phyloP scores from a whole-genome alignment of 2,113 vertebrate species.

The Coracopsis vasa region DNA sequence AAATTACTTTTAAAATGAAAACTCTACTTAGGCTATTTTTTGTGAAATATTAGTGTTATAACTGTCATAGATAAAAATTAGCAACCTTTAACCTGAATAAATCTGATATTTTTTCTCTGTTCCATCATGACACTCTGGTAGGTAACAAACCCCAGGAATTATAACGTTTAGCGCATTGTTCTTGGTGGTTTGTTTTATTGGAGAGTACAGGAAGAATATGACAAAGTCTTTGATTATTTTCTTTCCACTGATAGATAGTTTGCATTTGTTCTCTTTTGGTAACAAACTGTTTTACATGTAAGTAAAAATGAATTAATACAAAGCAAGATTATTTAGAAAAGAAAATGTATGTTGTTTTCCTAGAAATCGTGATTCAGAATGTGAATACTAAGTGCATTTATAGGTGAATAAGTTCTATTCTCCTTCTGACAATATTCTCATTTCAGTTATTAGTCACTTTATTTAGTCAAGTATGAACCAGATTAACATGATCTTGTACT shows the following conservation, averaged over 20 bases:
- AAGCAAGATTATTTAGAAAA: neutral
- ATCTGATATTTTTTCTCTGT: neutral
- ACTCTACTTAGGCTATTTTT: neutral
- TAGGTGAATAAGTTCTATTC: neutral
- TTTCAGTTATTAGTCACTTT: neutral
- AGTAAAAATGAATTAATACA: neutral
- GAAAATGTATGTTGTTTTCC: constrained; percentile 16
- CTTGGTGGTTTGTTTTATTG: neutral
- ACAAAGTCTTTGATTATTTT: neutral
- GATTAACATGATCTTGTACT: neutral
- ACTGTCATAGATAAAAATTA: neutral
- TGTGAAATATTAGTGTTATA: neutral
- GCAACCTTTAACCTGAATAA: neutral
- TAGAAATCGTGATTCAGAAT: neutral
- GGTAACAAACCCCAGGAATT: neutral
- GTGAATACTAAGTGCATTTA: neutral
- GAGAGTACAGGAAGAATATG: neutral
- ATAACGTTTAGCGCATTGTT: neutral
- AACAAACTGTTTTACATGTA: neutral
- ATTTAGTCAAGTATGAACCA: neutral
- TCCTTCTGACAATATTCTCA: neutral
- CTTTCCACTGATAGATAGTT: neutral
- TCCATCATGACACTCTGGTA: neutral
- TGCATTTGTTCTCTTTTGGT: neutral
- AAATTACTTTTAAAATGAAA: neutral